Base-by-base conservation (phyloP, 1,140 invertebrate species). In the Achatina immaculata region DNA sequence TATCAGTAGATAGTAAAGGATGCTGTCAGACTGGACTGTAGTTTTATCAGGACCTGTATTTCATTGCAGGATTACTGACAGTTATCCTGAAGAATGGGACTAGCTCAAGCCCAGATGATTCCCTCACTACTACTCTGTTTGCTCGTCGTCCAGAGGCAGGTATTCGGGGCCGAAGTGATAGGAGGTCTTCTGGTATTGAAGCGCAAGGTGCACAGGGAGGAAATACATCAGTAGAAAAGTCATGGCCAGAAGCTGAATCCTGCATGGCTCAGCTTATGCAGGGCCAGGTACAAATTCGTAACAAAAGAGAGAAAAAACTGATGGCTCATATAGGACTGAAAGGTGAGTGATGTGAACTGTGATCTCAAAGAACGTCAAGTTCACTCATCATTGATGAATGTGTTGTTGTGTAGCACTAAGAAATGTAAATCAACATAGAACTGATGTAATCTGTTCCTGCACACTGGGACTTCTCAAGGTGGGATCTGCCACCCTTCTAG, bases 261-360 rank as follows among this genome's bases (percentile, higher is more conserved):
- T 83, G 82, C 69, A 24, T 85, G 2, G 48, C 78, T 3, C 66
- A 58, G 16, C 73, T 31, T 14, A 11, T 68, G 7, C 34, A 55
- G 31, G 71, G 28, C 28, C 72, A 80, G 81, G 34, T 78, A 62
- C 68, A 78, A 9, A 66, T 72, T 0, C 38, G 85, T 77, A 21
- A 81, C 85, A 84, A 77, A 3, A 62, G 88, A 75, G 89, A 89
- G 77, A 87, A 84, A 69, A 51, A 87, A 69, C 83, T 90, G 0
- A 85, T 88, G 85, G 81, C 86, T 38, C 89, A 90, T 78, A 68
- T 90, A 31, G 88, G 89, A 43, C 43, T 89, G 24, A 89, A 87
- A 88, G 86, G 89, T 90, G 48, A 9, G 31, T n/a, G n/a, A n/a
- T n/a, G n/a, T n/a, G 11, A 68, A 68, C 14, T 19, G 66, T 34